Percentiles rank a stretch among this genome's conserved stretches.
phyloP scores from a whole-genome alignment of 2,113 vertebrate genomes.

The Sander lucioperca region DNA sequence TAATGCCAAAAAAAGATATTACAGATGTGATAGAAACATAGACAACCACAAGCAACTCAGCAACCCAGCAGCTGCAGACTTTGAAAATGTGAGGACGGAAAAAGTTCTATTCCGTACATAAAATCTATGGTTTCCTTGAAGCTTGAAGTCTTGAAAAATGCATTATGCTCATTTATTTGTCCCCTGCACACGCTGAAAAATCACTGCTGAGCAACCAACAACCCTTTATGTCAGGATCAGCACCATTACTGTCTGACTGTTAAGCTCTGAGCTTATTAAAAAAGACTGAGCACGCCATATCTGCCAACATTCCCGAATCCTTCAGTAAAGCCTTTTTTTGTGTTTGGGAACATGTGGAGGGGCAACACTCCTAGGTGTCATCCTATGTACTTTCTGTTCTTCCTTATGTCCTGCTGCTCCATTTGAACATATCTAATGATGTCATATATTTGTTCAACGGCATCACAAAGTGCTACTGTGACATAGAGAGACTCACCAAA shows the following conservation, averaged over 20 bases:
- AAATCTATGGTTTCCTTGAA: slow-evolving; percentile 21
- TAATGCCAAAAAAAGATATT: slow-evolving; percentile 18
- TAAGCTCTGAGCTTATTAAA: slow-evolving; percentile 65
- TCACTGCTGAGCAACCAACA: slow-evolving; percentile 50
- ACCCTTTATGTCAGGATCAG: slow-evolving; percentile 49
- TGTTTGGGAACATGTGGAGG: slow-evolving; percentile 35
- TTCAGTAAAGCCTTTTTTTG: slow-evolving; percentile 25
- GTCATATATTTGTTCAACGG: slow-evolving; percentile 19
- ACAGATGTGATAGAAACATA: slow-evolving; percentile 5
- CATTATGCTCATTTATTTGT: slow-evolving; percentile 33
- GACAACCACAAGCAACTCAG: slow-evolving; percentile 13
- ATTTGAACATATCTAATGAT: slow-evolving; percentile 44
- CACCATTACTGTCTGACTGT: slow-evolving; percentile 50
- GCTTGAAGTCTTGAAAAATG: slow-evolving; percentile 52
- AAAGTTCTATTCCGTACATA: slow-evolving; percentile 9
- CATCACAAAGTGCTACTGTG: neutral
- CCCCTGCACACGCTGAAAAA: slow-evolving; percentile 38
- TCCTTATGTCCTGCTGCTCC: slow-evolving; percentile 13
- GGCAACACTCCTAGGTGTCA: slow-evolving; percentile 31
- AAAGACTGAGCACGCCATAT: slow-evolving; percentile 50
- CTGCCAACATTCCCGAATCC: slow-evolving; percentile 32
- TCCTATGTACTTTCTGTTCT: slow-evolving; percentile 14
- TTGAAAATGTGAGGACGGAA: slow-evolving; percentile 2
- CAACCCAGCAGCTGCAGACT: neutral
- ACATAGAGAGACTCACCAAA: slow-evolving; percentile 3